Percentiles rank a stretch among this genome's conserved stretches.
Conservation (phyloP, 2,113 vertebrate species). For the Suricata suricatta region DNA sequence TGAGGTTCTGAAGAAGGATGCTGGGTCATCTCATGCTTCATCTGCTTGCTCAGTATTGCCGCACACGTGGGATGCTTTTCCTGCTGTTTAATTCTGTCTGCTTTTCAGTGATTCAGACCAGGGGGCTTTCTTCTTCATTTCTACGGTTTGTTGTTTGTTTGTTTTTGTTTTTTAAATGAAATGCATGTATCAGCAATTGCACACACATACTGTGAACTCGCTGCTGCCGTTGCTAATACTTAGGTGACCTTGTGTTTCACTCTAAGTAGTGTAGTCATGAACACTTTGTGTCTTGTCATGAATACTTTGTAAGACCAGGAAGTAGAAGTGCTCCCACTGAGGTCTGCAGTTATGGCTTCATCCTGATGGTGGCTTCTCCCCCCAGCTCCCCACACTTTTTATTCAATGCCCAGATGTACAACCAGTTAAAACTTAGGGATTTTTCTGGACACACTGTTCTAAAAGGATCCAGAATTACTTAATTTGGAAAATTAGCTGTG, state of each 20-base stretch:
- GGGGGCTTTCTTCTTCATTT: neutral
- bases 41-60: neutral
- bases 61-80: neutral
- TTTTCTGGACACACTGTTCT: neutral
- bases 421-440: neutral
- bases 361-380: fast-evolving
- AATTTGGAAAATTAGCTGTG: neutral
- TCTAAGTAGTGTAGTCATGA: neutral
- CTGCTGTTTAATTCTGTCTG: neutral
- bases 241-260: neutral
- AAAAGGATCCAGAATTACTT: neutral
- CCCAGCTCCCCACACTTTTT: fast-evolving
- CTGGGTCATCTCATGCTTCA: neutral
- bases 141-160: constrained; percentile 4
- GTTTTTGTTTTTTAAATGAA: constrained; percentile 35
- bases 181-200: neutral
- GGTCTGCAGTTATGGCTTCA: fast-evolving
- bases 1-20: neutral
- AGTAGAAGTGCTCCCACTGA: neutral
- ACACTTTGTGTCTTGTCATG: neutral
- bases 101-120: neutral
- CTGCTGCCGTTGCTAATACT: neutral
- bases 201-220: neutral
- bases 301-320: neutral
- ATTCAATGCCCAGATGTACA: neutral